A percentile compares a stretch with the other conserved stretches of the same genome.
These are phyloP conservation scores for Hippocampus guttulatus DNA, from an alignment of 2,113 vertebrate species.

Conservation along the genomic window DNA sequence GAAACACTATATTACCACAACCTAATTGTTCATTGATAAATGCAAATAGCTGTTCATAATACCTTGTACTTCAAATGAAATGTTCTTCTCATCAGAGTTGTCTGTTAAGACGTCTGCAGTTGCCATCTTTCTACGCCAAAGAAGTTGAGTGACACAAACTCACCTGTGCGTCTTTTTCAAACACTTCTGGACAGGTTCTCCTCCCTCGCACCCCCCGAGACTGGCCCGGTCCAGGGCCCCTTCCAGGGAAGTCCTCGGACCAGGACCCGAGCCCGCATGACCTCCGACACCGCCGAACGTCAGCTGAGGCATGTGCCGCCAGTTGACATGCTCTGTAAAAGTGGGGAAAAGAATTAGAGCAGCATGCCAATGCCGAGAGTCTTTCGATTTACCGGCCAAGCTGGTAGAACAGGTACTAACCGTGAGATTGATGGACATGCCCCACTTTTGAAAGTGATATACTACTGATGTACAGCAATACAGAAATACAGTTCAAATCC, in stretches of 20 bases:
- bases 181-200: slow-evolving; percentile 2
- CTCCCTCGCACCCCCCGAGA: slow-evolving; percentile 27
- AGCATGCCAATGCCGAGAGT: not conserved
- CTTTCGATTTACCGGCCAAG: slow-evolving; percentile 1
- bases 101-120: not conserved
- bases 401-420: slow-evolving; percentile 51
- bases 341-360: not conserved
- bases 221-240: not conserved
- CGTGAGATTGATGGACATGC: slow-evolving; percentile 18
- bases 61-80: not conserved
- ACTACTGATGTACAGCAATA: too few relatives aligned
- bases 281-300: slow-evolving; percentile 7
- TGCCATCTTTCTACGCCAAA: not conserved
- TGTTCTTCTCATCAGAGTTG: not conserved
- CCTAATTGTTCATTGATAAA: too few relatives aligned
- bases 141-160: not conserved
- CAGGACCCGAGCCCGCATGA: not conserved
- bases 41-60: too few relatives aligned
- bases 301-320: slow-evolving; percentile 33
- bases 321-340: slow-evolving; percentile 6
- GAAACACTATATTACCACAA: too few relatives aligned
- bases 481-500: too few relatives aligned
- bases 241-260: not conserved
- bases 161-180: slow-evolving; percentile 27
- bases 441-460: slow-evolving; percentile 3